A percentile compares a stretch with the other conserved stretches of the same genome.
Conservation (phyloP, 2,113 vertebrate species). For the Phrynosoma blainvillii region DNA sequence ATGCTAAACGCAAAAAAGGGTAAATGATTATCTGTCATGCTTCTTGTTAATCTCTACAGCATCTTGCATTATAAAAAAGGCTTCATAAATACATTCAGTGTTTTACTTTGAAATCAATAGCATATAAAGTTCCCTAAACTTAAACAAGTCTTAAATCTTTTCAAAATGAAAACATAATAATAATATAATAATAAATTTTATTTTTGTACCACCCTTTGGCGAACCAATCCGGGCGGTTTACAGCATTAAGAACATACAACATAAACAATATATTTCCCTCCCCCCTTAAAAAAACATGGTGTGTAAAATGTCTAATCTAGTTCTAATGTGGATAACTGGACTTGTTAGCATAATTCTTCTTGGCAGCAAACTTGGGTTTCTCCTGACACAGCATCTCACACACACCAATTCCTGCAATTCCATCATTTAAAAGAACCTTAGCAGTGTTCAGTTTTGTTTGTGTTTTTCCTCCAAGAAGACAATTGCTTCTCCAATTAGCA, state of each 20-base stretch:
- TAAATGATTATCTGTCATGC: not conserved
- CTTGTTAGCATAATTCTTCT: conserved; percentile 5
- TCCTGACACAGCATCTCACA: not conserved
- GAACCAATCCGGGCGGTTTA: no score
- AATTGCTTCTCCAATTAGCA: conserved; percentile 8
- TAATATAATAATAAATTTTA: no score
- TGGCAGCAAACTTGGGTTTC: not conserved
- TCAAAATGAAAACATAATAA: not conserved
- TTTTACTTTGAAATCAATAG: not conserved
- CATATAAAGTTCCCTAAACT: not conserved
- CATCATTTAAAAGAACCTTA: conserved; percentile 19
- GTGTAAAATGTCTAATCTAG: not conserved
- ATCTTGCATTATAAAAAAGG: conserved; percentile 7
- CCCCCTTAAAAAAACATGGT: no score
- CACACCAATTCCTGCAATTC: not conserved
- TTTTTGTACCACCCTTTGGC: no score
- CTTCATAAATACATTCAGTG: not conserved
- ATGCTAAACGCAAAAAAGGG: not conserved
- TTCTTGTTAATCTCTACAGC: not conserved
- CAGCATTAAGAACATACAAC: no score
- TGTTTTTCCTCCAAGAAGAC: conserved; percentile 44
- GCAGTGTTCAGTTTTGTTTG: not conserved
- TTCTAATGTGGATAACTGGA: conserved; percentile 16
- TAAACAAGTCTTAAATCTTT: conserved; percentile 6
- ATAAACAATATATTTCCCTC: no score